phyloP scores from a whole-genome alignment of 2,797 vertebrate species.

The Philypnodon macrostomus region DNA sequence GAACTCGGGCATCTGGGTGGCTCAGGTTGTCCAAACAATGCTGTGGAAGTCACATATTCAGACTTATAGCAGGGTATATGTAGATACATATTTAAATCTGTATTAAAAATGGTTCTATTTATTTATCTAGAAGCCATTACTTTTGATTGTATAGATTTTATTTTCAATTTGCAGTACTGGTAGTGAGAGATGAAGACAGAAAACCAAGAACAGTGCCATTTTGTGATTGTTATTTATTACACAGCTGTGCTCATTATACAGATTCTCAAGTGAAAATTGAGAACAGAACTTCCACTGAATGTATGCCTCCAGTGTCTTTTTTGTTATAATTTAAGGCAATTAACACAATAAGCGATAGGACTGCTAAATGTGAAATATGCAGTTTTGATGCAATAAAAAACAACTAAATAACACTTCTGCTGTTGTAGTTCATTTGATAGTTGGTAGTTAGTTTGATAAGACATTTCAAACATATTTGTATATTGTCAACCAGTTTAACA shows the following conservation, averaged over 20 bases:
- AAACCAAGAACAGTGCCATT: slow-evolving; percentile 51
- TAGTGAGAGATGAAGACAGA: slow-evolving; percentile 40
- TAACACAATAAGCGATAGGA: too few species aligned
- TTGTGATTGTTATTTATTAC: slow-evolving; percentile 60
- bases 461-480: too few species aligned
- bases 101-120: too few species aligned
- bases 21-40: slow-evolving; percentile 38
- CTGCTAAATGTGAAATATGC: too few species aligned
- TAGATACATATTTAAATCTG: too few species aligned
- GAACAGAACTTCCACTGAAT: slow-evolving; percentile 42
- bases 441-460: too few species aligned
- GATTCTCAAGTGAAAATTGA: slow-evolving; percentile 53
- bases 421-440: too few species aligned
- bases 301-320: slow-evolving; percentile 38
- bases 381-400: too few species aligned
- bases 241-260: slow-evolving; percentile 47
- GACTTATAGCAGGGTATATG: not conserved
- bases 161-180: slow-evolving; percentile 43
- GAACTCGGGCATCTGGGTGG: slow-evolving; percentile 44
- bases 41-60: slow-evolving; percentile 5
- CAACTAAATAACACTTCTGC: too few species aligned
- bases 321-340: slow-evolving; percentile 60
- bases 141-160: too few species aligned
- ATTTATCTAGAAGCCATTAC: too few species aligned
- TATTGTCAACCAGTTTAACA: too few species aligned